phyloP scores from a whole-genome alignment of 2,113 vertebrate genomes.

The Poicephalus meyeri region DNA sequence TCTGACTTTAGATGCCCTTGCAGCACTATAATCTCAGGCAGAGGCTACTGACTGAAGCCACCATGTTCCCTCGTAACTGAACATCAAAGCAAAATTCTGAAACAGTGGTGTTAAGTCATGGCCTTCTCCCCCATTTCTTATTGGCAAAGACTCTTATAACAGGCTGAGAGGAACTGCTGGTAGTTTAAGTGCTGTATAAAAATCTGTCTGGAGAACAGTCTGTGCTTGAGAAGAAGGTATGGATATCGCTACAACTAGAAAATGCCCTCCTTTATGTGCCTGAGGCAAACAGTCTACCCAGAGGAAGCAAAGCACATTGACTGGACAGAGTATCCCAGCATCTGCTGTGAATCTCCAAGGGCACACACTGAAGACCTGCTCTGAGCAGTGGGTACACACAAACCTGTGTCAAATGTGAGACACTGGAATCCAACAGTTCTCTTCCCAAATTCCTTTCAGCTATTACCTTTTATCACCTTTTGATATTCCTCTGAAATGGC shows the following conservation, averaged over 20 bases:
- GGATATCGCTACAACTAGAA: neutral
- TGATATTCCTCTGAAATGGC: neutral
- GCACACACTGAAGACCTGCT: neutral
- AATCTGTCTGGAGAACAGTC: neutral
- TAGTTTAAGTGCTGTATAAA: neutral
- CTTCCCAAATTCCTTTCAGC: neutral
- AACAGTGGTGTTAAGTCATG: neutral
- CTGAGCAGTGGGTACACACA: neutral
- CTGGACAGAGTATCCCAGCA: neutral
- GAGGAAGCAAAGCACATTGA: fast-evolving
- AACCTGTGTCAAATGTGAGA: neutral
- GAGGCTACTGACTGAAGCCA: neutral
- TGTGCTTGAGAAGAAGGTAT: neutral
- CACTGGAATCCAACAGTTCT: neutral
- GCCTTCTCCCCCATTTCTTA: neutral
- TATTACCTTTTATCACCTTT: neutral
- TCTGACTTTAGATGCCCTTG: neutral
- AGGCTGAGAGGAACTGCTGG: neutral
- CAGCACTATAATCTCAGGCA: neutral
- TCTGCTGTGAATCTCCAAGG: neutral
- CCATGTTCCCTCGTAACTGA: neutral
- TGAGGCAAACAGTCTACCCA: neutral
- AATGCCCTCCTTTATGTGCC: neutral
- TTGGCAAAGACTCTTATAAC: neutral
- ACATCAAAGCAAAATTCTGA: neutral